These are phyloP conservation scores for Malthinus flaveolus DNA, from an alignment of 2,888 invertebrate species.

Conservation along the genomic window DNA sequence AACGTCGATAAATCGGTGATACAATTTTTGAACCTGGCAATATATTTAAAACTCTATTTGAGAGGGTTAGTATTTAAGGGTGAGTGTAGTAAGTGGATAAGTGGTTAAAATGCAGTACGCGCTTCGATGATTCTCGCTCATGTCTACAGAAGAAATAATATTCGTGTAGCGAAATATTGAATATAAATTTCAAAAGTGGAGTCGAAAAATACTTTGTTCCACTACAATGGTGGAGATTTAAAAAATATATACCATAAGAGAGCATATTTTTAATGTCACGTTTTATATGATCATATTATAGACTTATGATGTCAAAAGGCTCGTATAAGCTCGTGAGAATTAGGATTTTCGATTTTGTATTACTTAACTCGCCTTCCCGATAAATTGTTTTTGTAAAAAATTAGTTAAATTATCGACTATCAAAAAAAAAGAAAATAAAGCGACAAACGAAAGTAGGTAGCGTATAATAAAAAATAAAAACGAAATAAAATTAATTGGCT, in stretches of 20 bases:
- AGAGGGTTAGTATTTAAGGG: conserved; percentile 20
- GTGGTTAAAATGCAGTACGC: conserved; percentile 53
- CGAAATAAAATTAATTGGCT: conserved; percentile 6
- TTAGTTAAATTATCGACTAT: neutral
- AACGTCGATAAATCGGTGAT: too few species aligned
- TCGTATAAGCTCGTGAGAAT: conserved; percentile 43
- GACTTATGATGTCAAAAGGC: conserved; percentile 51
- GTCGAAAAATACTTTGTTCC: conserved; percentile 28
- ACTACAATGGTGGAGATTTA: conserved; percentile 42
- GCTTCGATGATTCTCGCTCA: conserved; percentile 52
- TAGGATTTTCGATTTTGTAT: conserved; percentile 9
- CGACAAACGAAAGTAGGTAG: conserved; percentile 11
- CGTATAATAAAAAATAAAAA: conserved; percentile 9
- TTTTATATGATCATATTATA: conserved; percentile 44
- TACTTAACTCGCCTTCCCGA: neutral
- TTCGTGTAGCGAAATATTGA: conserved; percentile 28
- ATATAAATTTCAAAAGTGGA: conserved; percentile 16
- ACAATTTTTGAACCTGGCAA: too few species aligned
- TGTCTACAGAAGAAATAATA: conserved; percentile 49
- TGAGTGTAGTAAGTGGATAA: conserved; percentile 48
- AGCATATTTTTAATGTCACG: conserved; percentile 53
- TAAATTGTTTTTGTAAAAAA: neutral
- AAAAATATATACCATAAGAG: conserved; percentile 41
- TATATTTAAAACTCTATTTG: neutral
- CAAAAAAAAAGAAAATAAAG: neutral